Base-by-base conservation (phyloP, 2,113 vertebrate genomes). In the Aphelocoma coerulescens region DNA sequence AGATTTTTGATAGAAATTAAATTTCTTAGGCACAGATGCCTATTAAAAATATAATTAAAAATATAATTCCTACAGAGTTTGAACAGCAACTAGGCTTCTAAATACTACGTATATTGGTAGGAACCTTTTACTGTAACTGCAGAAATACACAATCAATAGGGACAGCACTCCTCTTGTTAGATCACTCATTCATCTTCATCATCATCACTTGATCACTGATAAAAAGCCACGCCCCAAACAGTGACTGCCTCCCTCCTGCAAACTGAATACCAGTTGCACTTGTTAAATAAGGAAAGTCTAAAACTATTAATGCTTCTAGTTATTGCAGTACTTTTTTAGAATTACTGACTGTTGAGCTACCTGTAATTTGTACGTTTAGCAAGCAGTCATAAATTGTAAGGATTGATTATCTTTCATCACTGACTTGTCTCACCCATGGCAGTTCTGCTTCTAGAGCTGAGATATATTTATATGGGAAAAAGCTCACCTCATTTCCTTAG, bases 1-100 rank as follows among this genome's bases (percentile, higher is more conserved):
- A 55, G 22, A 13, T 83, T 80, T 80, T 88, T 83, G 12, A 32
- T 74, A 71, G 24, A 86, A 69, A 43, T 81, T 46, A 63, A 67
- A 63, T 11, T 90, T 88, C 32, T n/a, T 39, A 80, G 18, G 51
- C 26, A 69, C 4, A 76, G 51, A 55, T 55, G 11, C 17, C 67
- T 71, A 63, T 88, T 81, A 59, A 86, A 80, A 68, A 71, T 43
- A 32, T 54, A 73, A 73, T 84, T 91, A 48, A 49, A 57, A 58
- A 67, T 76, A 39, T 67, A 71, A 67, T 76, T 89, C 17, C 43
- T 81, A 21, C 32, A 44, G 16, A 66, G 68, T 6, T 6, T 73
- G 30, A 82, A 63, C 9, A 91, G 23, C 6, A 90, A 3, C 28
- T 71, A 71, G 13, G 13, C 8, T 88, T 93, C 59, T 88, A 89